Evolutionary conservation across 2,888 invertebrate genomes (phyloP), one percentile per base, ranked within the genome.

Genomic region (Caenorhabditis sp.): DNA sequence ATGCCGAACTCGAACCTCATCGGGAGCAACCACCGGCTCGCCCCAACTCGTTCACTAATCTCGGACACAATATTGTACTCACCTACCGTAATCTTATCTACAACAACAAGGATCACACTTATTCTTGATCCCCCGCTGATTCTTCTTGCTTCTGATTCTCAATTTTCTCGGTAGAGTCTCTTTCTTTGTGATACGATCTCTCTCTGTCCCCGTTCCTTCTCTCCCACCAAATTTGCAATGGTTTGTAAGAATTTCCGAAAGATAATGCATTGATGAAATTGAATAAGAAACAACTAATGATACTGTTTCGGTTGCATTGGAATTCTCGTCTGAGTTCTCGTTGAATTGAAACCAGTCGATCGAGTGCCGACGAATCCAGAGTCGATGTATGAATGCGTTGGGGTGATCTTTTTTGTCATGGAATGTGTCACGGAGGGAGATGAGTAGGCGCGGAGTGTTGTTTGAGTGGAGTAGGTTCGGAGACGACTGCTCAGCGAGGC

Each of bases 31-130:
- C 85, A 19, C 89, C 90, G 5, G 88, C 91, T 28, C 79, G 91
- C 7, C 91, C 91, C 8, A 91, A 91, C 70, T 89, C 88, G 1
- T 91, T 91, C 86, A 90, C 90, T 0, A 91, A 91, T 82, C 88
- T 91, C 54, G 91, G 91, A 0, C 90, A 91, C 72, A 91, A 91
- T 72, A 85, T 91, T 38, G 90, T 90, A 2, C 84, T 89, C n/a
- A 89, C 89, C 59, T 89, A 89, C 70, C 79, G 85, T 35, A 87
- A 86, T 19, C 85, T 89, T 16, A 81, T 86, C 69, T 84, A 86
- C 44, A 47, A 47, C 19, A 47, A 47, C 19, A 89, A 86, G 51
- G 86, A 87, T 31, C 79, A 74, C 44, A 64, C 61, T 5, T 75
- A 70, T 24, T 24, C 31, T 51, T 38, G 38, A 47, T n/a, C n/a